These are phyloP conservation scores for Brassicogethes aeneus DNA, from an alignment of 2,888 invertebrate species.

Conservation along the genomic window DNA sequence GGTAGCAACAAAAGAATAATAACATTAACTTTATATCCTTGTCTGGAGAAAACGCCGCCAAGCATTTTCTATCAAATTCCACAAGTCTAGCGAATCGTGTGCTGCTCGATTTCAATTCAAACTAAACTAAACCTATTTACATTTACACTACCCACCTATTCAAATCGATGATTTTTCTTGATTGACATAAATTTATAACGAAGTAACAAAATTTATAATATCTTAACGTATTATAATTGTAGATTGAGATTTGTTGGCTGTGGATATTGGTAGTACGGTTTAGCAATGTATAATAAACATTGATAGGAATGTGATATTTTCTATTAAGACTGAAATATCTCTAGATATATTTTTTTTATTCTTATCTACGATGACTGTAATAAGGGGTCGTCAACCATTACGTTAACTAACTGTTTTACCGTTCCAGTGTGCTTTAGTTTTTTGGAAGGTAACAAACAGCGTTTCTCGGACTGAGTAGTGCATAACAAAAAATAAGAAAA, in stretches of 20 bases:
- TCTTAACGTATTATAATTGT: not conserved
- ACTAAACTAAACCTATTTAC: too few species aligned
- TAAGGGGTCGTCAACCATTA: slow-evolving; percentile 6
- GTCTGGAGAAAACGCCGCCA: slow-evolving; percentile 37
- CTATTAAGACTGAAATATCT: slow-evolving; percentile 44
- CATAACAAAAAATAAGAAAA: slow-evolving; percentile 10
- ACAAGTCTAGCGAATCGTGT: not conserved
- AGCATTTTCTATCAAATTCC: slow-evolving; percentile 12
- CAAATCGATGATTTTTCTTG: too few species aligned
- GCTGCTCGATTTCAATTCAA: not conserved
- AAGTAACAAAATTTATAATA: too few species aligned
- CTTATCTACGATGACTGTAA: slow-evolving; percentile 7
- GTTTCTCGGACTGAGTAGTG: slow-evolving; percentile 35
- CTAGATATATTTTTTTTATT: slow-evolving; percentile 38
- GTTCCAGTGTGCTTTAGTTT: slow-evolving; percentile 3
- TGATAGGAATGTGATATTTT: slow-evolving; percentile 44
- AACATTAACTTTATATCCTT: slow-evolving; percentile 37
- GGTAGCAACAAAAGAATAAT: slow-evolving; percentile 40
- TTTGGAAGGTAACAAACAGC: slow-evolving; percentile 28
- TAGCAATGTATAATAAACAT: slow-evolving; percentile 17
- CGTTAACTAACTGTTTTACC: slow-evolving; percentile 8
- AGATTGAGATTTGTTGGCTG: slow-evolving; percentile 1
- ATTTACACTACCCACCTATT: too few species aligned
- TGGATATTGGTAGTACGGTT: not conserved
- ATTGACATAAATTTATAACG: too few species aligned